Conservation (phyloP, 2,113 vertebrate species). For the Proterorhinus semilunaris region DNA sequence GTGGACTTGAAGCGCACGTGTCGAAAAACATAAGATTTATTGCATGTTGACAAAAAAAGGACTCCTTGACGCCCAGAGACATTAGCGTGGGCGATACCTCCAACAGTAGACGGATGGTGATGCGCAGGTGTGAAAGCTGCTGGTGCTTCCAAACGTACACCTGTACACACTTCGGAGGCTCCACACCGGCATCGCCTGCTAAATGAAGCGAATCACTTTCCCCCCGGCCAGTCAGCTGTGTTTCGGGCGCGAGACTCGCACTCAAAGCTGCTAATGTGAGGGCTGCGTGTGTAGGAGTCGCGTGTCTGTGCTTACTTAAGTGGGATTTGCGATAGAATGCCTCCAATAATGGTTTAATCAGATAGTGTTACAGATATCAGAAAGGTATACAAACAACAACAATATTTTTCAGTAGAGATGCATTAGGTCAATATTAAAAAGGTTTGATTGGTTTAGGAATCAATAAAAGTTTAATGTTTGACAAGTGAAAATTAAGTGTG, state of each 20-base stretch:
- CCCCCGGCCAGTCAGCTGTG: not conserved
- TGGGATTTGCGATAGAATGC: not conserved
- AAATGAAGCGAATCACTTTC: slow-evolving; percentile 35
- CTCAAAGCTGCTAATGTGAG: not conserved
- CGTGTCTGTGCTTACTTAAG: not conserved
- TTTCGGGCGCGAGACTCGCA: not conserved
- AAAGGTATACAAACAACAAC: too few species aligned
- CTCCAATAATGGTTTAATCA: too few species aligned
- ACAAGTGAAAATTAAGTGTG: too few species aligned
- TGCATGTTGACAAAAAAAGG: slow-evolving; percentile 2
- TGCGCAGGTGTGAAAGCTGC: slow-evolving; percentile 39
- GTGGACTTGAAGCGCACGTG: slow-evolving; percentile 3
- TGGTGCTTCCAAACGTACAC: slow-evolving; percentile 40
- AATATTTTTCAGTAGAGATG: too few species aligned
- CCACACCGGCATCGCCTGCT: slow-evolving; percentile 24
- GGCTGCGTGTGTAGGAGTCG: not conserved
- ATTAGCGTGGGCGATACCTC: slow-evolving; percentile 7
- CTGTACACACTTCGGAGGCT: slow-evolving; percentile 38
- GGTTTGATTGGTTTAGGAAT: too few species aligned
- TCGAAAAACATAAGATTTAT: slow-evolving; percentile 20
- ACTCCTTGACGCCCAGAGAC: not conserved
- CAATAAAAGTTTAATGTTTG: too few species aligned
- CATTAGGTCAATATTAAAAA: too few species aligned
- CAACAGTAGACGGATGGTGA: slow-evolving; percentile 2
- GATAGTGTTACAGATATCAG: too few species aligned